Conservation (phyloP, 1,140 invertebrate species). For the Drosophila equinoxialis region DNA sequence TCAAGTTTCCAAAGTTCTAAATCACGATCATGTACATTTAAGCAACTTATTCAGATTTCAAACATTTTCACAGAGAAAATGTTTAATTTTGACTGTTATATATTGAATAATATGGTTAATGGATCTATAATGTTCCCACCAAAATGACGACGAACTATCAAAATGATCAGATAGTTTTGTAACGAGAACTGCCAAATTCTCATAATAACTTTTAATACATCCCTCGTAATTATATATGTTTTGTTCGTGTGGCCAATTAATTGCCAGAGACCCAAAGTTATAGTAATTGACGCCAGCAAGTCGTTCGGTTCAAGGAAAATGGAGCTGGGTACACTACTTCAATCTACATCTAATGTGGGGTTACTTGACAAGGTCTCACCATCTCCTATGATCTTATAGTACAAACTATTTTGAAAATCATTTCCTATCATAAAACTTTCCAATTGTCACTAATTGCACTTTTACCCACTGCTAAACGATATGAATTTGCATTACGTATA, state of each 20-base stretch:
- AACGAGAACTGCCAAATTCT: too few relatives aligned
- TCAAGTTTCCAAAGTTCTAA: background rate
- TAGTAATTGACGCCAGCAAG: slow-evolving; percentile 28
- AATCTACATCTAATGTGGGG: slow-evolving; percentile 41
- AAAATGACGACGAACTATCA: too few relatives aligned
- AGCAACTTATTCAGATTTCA: too few relatives aligned
- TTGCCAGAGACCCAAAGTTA: slow-evolving; percentile 19
- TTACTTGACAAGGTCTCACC: slow-evolving; percentile 36
- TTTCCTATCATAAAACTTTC: slow-evolving; percentile 5
- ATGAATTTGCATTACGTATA: slow-evolving; percentile 56
- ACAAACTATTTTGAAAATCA: background rate
- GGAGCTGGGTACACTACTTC: slow-evolving; percentile 49
- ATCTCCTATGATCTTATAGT: slow-evolving; percentile 28
- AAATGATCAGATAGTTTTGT: too few relatives aligned
- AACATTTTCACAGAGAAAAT: too few relatives aligned
- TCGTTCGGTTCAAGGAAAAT: slow-evolving; percentile 73
- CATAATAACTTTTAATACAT: background rate
- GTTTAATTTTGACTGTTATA: too few relatives aligned
- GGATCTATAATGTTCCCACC: too few relatives aligned
- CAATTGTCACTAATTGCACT: slow-evolving; percentile 49
- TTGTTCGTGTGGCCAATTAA: slow-evolving; percentile 35
- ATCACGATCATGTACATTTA: too few relatives aligned
- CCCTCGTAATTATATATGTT: background rate
- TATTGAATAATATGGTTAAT: too few relatives aligned
- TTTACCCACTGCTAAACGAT: slow-evolving; percentile 41